phyloP scores from a whole-genome alignment of 1,140 invertebrate genomes.

The Drosophila ficusphila region DNA sequence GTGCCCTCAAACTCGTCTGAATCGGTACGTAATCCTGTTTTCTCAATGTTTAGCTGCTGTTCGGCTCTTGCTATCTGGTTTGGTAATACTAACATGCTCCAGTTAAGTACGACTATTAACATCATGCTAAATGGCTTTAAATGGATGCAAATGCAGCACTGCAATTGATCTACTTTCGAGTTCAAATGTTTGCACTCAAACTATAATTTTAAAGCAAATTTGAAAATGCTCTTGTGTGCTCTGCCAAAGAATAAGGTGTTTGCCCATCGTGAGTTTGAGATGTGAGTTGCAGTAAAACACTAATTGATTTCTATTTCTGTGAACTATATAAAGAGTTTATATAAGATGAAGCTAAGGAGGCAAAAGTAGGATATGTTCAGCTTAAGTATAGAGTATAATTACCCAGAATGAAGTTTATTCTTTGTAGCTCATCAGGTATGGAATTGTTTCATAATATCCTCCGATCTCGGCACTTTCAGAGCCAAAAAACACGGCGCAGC shows the following conservation, averaged over 20 bases:
- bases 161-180: conserved; percentile 33
- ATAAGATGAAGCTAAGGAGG: no score
- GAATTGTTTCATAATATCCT: no score
- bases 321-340: not conserved
- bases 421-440: no score
- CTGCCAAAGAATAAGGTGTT: not conserved
- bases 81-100: not conserved
- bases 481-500: not conserved
- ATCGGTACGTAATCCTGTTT: conserved; percentile 1
- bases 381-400: not conserved
- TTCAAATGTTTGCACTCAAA: not conserved
- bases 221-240: not conserved
- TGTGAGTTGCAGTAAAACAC: no score
- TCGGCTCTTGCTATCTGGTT: conserved; percentile 19
- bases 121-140: conserved; percentile 23
- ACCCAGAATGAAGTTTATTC: not conserved
- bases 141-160: conserved; percentile 16
- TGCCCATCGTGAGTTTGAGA: not conserved
- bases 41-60: conserved; percentile 6
- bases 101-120: conserved; percentile 14
- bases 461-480: not conserved
- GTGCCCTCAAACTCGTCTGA: not conserved
- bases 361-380: not conserved
- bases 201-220: not conserved
- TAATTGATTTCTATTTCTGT: not conserved